A percentile compares a stretch with the other conserved stretches of the same genome.
These are phyloP conservation scores for Drosophila tanythrix DNA, from an alignment of 2,888 invertebrate species.

Conservation along the genomic window DNA sequence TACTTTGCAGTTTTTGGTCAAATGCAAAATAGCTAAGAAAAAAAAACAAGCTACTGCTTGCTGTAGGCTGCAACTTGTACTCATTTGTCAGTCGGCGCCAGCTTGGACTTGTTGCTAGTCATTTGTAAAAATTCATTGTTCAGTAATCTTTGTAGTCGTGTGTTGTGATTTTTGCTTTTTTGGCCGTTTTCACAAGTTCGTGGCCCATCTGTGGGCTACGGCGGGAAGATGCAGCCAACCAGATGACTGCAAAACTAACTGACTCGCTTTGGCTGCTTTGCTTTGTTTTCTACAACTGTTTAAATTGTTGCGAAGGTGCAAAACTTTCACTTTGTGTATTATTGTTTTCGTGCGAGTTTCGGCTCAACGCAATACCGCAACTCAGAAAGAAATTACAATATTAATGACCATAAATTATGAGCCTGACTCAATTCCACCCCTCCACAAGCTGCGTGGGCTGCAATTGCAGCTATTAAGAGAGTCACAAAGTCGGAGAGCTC, in stretches of 20 bases:
- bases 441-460: constrained; percentile 62
- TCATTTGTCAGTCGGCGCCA: constrained; percentile 72
- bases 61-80: constrained; percentile 46
- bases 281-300: constrained; percentile 58
- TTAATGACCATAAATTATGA: constrained; percentile 77
- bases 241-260: constrained; percentile 68
- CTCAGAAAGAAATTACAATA: constrained; percentile 72
- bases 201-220: constrained; percentile 55
- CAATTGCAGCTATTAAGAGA: constrained; percentile 70
- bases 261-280: constrained; percentile 51
- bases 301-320: constrained; percentile 69
- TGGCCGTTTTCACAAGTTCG: constrained; percentile 58
- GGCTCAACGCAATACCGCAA: constrained; percentile 43
- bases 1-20: constrained; percentile 42
- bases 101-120: constrained; percentile 65
- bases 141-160: constrained; percentile 52
- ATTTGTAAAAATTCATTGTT: constrained; percentile 76
- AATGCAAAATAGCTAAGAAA: constrained; percentile 41
- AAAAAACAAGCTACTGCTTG: constrained; percentile 44
- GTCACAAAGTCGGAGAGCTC: constrained; percentile 32
- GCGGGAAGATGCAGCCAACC: constrained; percentile 48
- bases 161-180: constrained; percentile 37
- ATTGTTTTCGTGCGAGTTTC: constrained; percentile 71
- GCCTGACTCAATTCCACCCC: constrained; percentile 29
- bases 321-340: constrained; percentile 79